These are phyloP conservation scores for Alitta virens DNA, from an alignment of 2,888 invertebrate genomes.

Conservation along the genomic window DNA sequence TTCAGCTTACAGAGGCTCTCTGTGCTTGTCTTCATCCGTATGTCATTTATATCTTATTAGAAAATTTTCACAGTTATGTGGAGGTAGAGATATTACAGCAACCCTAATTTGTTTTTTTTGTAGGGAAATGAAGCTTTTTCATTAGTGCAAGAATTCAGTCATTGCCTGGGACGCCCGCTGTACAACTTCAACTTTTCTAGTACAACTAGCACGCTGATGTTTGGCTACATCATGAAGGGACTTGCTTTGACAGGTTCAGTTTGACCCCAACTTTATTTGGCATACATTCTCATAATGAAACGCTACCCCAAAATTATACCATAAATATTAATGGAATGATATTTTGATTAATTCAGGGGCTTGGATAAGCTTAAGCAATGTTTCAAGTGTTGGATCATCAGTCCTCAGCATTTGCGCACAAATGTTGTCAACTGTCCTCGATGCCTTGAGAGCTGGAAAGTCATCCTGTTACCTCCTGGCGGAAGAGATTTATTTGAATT, in stretches of 20 bases:
- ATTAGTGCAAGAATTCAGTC: slow-evolving; percentile 41
- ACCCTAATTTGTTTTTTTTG: slow-evolving; percentile 9
- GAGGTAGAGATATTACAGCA: too few species aligned
- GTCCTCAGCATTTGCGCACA: slow-evolving; percentile 49
- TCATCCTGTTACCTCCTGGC: slow-evolving; percentile 39
- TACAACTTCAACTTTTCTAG: slow-evolving; percentile 51
- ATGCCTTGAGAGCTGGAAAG: slow-evolving; percentile 42
- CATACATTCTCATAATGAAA: too few species aligned
- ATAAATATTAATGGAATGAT: too few species aligned
- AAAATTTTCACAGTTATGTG: too few species aligned
- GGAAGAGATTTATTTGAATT: slow-evolving; percentile 35
- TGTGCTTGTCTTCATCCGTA: slow-evolving; percentile 48
- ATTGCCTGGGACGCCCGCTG: slow-evolving; percentile 45
- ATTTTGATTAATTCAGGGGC: slow-evolving; percentile 34
- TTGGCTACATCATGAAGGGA: slow-evolving; percentile 52
- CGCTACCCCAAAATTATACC: too few species aligned
- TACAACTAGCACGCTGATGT: slow-evolving; percentile 38
- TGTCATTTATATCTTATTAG: slow-evolving; percentile 25
- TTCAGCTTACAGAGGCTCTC: slow-evolving; percentile 40
- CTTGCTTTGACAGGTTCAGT: slow-evolving; percentile 47
- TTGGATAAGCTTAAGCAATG: slow-evolving; percentile 51
- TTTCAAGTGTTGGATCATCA: slow-evolving; percentile 38
- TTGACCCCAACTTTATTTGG: too few species aligned
- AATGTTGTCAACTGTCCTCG: slow-evolving; percentile 42
- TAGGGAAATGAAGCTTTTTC: slow-evolving; percentile 48